Base-by-base conservation (phyloP, 2,113 vertebrate genomes). In the Oreocharis arfaki region DNA sequence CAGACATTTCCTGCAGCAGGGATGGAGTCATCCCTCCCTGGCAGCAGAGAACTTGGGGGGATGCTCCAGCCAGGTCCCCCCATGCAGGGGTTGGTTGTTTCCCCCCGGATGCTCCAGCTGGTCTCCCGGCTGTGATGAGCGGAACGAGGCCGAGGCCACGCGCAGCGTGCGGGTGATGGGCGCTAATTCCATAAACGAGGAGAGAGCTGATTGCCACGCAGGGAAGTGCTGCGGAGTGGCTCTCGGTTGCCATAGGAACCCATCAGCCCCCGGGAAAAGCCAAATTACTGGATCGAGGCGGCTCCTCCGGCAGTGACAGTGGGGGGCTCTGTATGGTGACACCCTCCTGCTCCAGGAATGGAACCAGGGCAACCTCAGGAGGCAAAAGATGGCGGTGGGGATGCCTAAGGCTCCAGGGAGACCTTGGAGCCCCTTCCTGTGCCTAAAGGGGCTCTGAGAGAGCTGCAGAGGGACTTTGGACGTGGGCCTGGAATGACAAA, bases 241-340 rank as follows among this genome's bases (percentile, higher is more conserved):
- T 16, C 57, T 13, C 12, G 7, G 96, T 95, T 96, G 79, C 94
- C n/a, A 96, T 96, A 76, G 96, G 88, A 96, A 94, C 94, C 49
- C 78, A 68, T 52, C 75, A 11, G 2, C 9, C 6, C 6, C 28
- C 1, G 63, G 78, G 64, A 74, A 57, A 65, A 70, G 90, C 46
- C 69, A 57, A 71, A 80, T 16, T 32, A 59, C 52, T 7, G 50
- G 63, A 47, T 53, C 2, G 0, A 65, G 2, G 15, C 1, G 0
- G 73, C 59, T 84, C 37, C 78, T 39, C 10, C 0, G 4, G 55
- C 2, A 17, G 67, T 23, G 79, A 37, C 71, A 24, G 30, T 0
- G 8, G 41, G n/a, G 26, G n/a, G 41, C 47, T 84, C 47, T 14
- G 63, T 32, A 5, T 17, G 35, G 63, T 41, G 79, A 49, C 70